A percentile compares a stretch with the other conserved stretches of the same genome.
Conservation (phyloP, 2,797 vertebrate species). For the Chelmon rostratus region DNA sequence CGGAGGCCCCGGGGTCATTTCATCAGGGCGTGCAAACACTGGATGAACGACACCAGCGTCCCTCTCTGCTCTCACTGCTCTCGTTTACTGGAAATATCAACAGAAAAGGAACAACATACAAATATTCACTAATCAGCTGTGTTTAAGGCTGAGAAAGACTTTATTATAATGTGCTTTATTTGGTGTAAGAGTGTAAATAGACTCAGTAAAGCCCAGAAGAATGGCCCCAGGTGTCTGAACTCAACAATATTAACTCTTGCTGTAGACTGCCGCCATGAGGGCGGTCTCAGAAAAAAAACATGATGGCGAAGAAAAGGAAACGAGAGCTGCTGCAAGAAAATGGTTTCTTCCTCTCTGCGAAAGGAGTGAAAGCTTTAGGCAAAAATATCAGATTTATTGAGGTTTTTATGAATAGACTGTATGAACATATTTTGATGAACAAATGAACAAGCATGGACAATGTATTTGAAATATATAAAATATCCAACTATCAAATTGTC, state of each 20-base stretch:
- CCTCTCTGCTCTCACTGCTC: conserved; percentile 20
- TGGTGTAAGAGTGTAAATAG: conserved; percentile 46
- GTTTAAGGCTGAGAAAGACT: conserved; percentile 26
- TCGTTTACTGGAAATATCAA: conserved; percentile 51
- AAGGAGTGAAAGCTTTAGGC: not conserved
- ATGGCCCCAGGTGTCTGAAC: conserved; percentile 40
- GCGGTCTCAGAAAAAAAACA: not conserved
- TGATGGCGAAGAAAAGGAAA: not conserved
- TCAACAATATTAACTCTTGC: conserved; percentile 20
- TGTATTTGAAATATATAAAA: conserved; percentile 1
- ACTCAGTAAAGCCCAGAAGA: conserved; percentile 40
- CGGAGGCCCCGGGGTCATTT: conserved; percentile 62
- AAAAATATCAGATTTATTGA: conserved; percentile 21
- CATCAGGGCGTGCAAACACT: conserved; percentile 65
- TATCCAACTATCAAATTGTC: not conserved
- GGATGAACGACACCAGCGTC: conserved; percentile 37
- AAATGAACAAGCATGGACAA: conserved; percentile 35
- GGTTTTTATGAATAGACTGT: not conserved
- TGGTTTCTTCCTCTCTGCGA: not conserved
- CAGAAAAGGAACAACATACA: conserved; percentile 23
- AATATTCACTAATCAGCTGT: conserved; percentile 22
- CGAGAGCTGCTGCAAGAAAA: not conserved
- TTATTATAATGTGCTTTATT: conserved; percentile 40
- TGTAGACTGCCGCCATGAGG: conserved; percentile 38
- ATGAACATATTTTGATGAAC: conserved; percentile 3